These are phyloP conservation scores for Helostoma temminkii DNA, from an alignment of 2,797 vertebrate genomes.

Conservation along the genomic window DNA sequence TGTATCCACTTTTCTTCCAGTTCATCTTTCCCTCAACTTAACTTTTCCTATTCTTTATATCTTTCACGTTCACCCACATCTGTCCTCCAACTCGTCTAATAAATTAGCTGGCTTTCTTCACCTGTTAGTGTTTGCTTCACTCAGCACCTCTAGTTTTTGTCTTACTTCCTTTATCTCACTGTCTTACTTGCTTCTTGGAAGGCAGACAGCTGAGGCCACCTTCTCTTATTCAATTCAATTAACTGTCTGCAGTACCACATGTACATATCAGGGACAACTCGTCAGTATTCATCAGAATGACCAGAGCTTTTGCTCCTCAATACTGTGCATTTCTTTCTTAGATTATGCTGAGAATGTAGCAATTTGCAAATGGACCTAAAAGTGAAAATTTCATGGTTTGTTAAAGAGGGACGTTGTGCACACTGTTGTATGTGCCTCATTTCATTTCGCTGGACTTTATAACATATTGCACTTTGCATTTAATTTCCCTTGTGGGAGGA, in stretches of 20 bases:
- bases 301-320: background rate
- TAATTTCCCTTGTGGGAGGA: background rate
- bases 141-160: background rate
- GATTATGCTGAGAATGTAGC: slow-evolving; percentile 9
- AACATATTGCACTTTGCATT: background rate
- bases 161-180: background rate
- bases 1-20: background rate
- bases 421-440: no score
- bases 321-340: background rate
- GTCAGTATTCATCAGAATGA: slow-evolving; percentile 34
- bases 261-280: slow-evolving; percentile 5
- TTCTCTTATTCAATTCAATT: slow-evolving; percentile 33
- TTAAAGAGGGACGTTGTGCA: background rate
- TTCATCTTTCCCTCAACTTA: background rate
- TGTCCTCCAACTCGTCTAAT: background rate
- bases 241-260: slow-evolving; percentile 5
- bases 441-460: no score
- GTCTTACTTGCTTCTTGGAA: background rate
- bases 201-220: slow-evolving; percentile 17
- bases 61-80: background rate
- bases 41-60: background rate
- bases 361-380: slow-evolving; percentile 15
- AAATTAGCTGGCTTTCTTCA: slow-evolving; percentile 5
- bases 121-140: slow-evolving; percentile 2
- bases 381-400: background rate